Evolutionary conservation across 2,797 vertebrate genomes (phyloP).

Genomic region (Nannoperca australis): DNA sequence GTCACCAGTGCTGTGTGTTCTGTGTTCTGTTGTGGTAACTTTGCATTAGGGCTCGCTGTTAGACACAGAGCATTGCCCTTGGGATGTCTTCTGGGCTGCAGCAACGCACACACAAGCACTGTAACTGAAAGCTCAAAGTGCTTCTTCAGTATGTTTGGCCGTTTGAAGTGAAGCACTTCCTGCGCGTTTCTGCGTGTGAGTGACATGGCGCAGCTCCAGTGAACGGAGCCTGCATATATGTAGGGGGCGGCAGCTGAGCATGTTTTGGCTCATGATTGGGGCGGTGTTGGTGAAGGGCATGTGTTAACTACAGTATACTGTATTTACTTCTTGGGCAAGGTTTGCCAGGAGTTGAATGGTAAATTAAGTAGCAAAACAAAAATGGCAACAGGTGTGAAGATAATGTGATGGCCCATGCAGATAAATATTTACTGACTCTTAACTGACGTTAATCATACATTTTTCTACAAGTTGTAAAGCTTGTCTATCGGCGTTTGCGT

Average conservation of each 20-base stretch:
- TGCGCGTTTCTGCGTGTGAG: not conserved
- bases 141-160: not conserved
- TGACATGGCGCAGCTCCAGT: not conserved
- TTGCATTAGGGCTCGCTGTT: not conserved
- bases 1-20: not conserved
- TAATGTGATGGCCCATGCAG: too few species aligned
- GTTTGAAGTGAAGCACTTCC: not conserved
- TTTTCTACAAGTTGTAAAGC: not conserved
- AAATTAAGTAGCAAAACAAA: not conserved
- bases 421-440: not conserved
- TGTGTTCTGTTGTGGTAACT: not conserved
- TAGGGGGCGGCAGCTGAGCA: conserved; percentile 37
- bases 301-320: rapidly evolving
- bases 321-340: rapidly evolving
- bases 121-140: conserved; percentile 10
- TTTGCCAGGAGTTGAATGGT: not conserved
- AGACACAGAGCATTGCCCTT: conserved; percentile 12
- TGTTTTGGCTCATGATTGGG: conserved; percentile 58
- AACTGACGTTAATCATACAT: not conserved
- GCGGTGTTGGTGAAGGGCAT: rapidly evolving
- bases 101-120: not conserved
- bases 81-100: not conserved
- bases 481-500: not conserved
- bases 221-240: not conserved
- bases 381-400: not conserved